Percentiles rank a stretch among this genome's conserved stretches.
Conservation (phyloP, 2,888 invertebrate species). For the Metopia argyrocephala region DNA sequence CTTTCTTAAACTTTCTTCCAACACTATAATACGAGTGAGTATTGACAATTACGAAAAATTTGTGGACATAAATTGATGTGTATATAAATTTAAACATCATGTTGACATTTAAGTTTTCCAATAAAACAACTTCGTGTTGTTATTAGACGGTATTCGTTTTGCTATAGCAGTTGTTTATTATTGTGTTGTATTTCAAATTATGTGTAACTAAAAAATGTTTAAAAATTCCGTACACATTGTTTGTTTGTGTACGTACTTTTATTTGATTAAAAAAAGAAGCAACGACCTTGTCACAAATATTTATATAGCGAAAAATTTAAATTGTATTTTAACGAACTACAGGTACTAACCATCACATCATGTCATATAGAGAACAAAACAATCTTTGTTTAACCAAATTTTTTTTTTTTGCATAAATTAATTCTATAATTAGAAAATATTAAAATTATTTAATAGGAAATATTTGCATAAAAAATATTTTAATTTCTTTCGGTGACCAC, state of each 20-base stretch:
- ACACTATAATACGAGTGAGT: too few relatives aligned
- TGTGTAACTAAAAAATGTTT: constrained; percentile 22
- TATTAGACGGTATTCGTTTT: too few relatives aligned
- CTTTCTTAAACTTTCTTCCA: too few relatives aligned
- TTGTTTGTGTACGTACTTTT: neutral
- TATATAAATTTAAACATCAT: neutral
- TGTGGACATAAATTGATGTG: neutral
- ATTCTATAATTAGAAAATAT: neutral
- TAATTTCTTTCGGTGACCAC: too few relatives aligned
- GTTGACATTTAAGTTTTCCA: neutral
- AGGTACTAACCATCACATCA: neutral
- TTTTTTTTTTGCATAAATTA: constrained; percentile 3
- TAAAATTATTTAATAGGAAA: neutral
- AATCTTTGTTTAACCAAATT: neutral
- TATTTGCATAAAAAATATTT: neutral
- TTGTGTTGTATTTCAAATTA: constrained; percentile 22
- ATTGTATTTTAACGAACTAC: constrained; percentile 14
- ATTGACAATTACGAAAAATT: too few relatives aligned
- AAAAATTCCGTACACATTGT: too few relatives aligned
- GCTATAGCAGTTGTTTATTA: neutral
- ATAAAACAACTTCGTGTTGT: neutral
- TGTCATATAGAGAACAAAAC: neutral
- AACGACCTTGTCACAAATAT: constrained; percentile 57
- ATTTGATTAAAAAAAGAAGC: neutral
- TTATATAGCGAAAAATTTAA: constrained; percentile 46